Base-by-base conservation (phyloP, 2,888 invertebrate genomes). In the Drosophila paramelanica region DNA sequence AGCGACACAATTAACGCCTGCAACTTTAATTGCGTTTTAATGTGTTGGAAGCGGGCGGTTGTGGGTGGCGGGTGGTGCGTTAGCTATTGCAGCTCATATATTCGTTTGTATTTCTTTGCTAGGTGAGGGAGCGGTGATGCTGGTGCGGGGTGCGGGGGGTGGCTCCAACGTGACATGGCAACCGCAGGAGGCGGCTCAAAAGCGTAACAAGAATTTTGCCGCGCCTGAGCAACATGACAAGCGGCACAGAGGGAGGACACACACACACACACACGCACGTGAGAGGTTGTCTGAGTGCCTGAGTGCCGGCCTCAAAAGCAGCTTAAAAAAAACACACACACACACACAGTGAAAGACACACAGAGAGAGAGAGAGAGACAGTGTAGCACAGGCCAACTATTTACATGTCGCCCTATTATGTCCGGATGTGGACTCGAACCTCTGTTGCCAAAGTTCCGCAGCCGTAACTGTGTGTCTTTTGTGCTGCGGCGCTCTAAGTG, bases 11-110 rank as follows among this genome's bases (percentile, higher is more conserved):
- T 82, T 84, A 81, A 76, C 81, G 81, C 75, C 55, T 72, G 73
- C 81, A 76, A 83, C 79, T 84, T 83, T 76, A 84, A 83, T 81
- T 84, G 82, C 85, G 76, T 79, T 87, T 76, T 75, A 87, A 81
- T 84, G 61, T 57, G 68, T 45, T 23, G 46, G 41, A 33, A 36
- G 20, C 25, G 42, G 23, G 17, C 17, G 17, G 14, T 11, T 55
- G 31, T 17, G 10, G 14, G 67, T 49, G 14, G 36, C 20, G 38
- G 17, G 25, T 42, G 42, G 13, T 14, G 52, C 39, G 52, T 57
- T 60, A 45, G 39, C 31, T n/a, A 42, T 39, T 31, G 52, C 57
- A 60, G 46, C 52, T 50, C 53, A 33, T 50, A 27, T 36, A 58
- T 55, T 50, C 70, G 49, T 46, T 60, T 73, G 73, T 57, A 55